Evolutionary conservation across 2,888 invertebrate species (phyloP).

Genomic region (Luperina nickerlii): DNA sequence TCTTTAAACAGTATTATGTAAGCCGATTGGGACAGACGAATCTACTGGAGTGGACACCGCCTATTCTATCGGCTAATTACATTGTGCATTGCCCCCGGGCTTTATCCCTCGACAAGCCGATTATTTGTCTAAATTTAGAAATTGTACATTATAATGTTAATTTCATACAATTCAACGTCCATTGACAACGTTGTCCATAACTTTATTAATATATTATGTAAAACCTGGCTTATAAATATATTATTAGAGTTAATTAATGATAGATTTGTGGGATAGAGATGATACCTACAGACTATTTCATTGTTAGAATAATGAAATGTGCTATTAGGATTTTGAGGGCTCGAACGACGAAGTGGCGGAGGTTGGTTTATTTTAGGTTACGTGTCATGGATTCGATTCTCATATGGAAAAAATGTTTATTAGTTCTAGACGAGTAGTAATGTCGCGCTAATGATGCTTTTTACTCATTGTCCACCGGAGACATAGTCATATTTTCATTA

Average conservation of each 20-base stretch:
- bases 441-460: background rate
- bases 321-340: background rate
- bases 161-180: background rate
- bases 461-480: background rate
- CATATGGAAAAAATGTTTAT: background rate
- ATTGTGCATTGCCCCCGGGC: constrained; percentile 16
- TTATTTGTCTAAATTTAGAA: constrained; percentile 46
- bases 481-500: background rate
- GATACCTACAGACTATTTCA: background rate
- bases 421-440: background rate
- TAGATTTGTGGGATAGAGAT: constrained; percentile 7
- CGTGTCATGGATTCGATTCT: background rate
- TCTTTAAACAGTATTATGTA: constrained; percentile 38
- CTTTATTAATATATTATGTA: no score
- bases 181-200: background rate
- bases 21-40: constrained; percentile 24
- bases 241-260: constrained; percentile 4
- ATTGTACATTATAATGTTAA: constrained; percentile 10
- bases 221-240: background rate
- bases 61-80: constrained; percentile 17
- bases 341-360: background rate
- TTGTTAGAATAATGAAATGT: background rate
- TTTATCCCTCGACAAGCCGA: constrained; percentile 24
- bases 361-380: background rate
- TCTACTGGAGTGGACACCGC: background rate